Base-by-base conservation (phyloP, 2,113 vertebrate genomes). In the Pycnonotus jocosus region DNA sequence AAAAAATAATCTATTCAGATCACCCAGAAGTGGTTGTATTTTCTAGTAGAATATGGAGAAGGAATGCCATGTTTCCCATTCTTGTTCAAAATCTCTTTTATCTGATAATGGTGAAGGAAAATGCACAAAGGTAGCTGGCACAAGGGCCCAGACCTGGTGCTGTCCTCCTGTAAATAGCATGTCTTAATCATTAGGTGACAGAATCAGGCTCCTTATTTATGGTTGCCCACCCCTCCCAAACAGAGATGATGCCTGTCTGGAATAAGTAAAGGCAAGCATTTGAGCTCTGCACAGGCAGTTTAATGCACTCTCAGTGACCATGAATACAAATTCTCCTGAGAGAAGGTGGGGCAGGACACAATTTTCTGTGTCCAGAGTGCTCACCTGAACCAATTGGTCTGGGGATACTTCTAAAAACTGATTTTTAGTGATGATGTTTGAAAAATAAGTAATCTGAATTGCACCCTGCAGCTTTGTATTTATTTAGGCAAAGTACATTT, bases 241-340 rank as follows among this genome's bases (percentile, higher is more conserved):
- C 33, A 69, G 40, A 69, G 88, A 35, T 23, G 2, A 14, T 60
- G 22, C 31, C 48, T 77, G 50, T 37, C 22, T 91, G 64, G 50
- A 95, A 70, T 73, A 61, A 81, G 54, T 74, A 86, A 73, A 91
- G 5, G 28, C 40, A 88, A 42, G 5, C 15, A 16, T 73, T 35
- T 5, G 0, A 25, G 12, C n/a, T 73, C 42, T 74, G 25, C 1
- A 1, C 19, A 37, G 12, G 21, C 60, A 81, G 33, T 58, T 78
- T 60, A 70, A 47, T 1, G 4, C 0, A 0, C 4, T 72, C 22
- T 57, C 68, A 65, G 76, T 66, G 47, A 86, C 37, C 18, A 38
- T 0, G 14, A 95, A 95, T 47, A 78, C 30, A 92, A 81, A 66
- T 84, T 64, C 35, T 83, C 31, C 77, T 58, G 44, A 70, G 62